A percentile compares a stretch with the other conserved stretches of the same genome.
Evolutionary conservation across 2,797 vertebrate genomes (phyloP).

Genomic region (Halcyon smyrnensis): DNA sequence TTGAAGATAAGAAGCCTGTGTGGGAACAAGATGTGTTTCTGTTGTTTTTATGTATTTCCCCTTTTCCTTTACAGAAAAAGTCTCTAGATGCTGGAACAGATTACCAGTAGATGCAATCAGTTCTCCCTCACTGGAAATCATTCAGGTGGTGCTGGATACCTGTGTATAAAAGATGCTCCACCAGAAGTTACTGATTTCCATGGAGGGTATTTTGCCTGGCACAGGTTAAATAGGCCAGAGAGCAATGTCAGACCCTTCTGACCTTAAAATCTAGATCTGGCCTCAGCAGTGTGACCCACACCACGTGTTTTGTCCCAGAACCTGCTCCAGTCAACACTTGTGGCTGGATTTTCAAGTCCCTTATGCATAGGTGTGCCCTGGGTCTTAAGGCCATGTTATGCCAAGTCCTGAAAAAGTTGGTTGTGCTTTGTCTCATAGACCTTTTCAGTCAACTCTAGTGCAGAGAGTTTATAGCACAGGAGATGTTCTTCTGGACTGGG

Average conservation of each 20-base stretch:
- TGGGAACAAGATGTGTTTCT: not conserved
- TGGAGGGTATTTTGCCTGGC: not conserved
- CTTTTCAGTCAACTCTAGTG: not conserved
- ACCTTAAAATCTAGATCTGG: not conserved
- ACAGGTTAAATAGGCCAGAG: not conserved
- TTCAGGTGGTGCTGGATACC: not conserved
- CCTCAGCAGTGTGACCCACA: not conserved
- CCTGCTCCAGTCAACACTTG: not conserved
- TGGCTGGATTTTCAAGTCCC: not conserved
- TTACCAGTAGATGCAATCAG: not conserved
- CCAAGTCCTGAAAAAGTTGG: not conserved
- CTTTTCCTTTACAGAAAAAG: not conserved
- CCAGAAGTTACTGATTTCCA: not conserved
- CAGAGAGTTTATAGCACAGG: not conserved
- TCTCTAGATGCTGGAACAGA: not conserved
- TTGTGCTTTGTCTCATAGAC: not conserved
- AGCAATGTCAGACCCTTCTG: not conserved
- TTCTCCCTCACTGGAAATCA: not conserved
- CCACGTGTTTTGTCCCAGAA: fast-evolving
- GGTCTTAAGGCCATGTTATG: not conserved
- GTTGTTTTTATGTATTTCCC: not conserved
- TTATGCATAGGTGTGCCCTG: not conserved
- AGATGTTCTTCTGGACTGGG: not conserved
- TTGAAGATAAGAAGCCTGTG: not conserved
- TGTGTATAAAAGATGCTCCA: fast-evolving